Conservation (phyloP, 2,888 invertebrate species). For the Sepioteuthis lessoniana region DNA sequence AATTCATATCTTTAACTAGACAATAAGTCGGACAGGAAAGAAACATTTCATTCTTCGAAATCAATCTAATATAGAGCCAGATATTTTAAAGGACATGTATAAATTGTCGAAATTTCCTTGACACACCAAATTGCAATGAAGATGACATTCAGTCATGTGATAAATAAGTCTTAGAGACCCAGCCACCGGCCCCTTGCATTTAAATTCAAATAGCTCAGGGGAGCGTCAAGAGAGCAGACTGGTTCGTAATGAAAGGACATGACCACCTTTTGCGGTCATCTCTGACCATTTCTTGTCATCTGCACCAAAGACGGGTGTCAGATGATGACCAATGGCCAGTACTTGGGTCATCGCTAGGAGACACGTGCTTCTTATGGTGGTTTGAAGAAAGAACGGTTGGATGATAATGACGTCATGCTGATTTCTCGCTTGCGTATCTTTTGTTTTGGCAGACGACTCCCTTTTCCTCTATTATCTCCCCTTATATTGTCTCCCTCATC, state of each 20-base stretch:
- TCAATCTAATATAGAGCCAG: too few relatives aligned
- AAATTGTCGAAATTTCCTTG: too few relatives aligned
- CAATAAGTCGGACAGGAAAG: too few relatives aligned
- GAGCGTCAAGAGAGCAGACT: neutral
- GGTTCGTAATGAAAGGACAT: neutral
- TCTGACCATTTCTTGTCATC: neutral
- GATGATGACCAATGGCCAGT: conserved; percentile 2
- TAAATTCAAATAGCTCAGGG: neutral
- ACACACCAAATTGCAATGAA: too few relatives aligned
- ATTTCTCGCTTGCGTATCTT: neutral
- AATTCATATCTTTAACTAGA: too few relatives aligned
- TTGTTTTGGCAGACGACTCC: neutral
- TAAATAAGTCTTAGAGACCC: too few relatives aligned
- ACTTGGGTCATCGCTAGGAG: neutral
- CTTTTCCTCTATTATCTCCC: neutral
- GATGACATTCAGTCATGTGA: too few relatives aligned
- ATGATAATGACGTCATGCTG: neutral
- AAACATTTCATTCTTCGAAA: too few relatives aligned
- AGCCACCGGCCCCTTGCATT: neutral
- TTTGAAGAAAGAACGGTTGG: neutral
- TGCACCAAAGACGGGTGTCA: neutral
- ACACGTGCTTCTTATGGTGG: neutral
- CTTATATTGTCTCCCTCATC: neutral
- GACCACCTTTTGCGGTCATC: neutral
- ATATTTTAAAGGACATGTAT: too few relatives aligned